Conservation (phyloP, 1,140 invertebrate species). For the Drosophila erecta region DNA sequence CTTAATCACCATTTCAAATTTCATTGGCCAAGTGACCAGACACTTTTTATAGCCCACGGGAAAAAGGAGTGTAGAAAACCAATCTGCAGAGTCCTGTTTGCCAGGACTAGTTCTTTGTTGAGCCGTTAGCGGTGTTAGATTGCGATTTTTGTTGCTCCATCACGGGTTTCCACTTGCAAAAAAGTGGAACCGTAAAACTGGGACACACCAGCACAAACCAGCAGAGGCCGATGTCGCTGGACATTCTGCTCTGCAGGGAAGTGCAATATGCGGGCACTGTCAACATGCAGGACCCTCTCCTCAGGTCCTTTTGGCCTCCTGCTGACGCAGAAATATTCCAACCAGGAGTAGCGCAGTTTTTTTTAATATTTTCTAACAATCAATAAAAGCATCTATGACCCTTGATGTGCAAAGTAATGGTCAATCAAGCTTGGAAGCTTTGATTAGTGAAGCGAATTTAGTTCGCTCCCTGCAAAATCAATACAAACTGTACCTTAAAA, state of each 20-base stretch:
- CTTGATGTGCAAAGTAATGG: conserved; percentile 4
- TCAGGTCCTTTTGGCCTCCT: not conserved
- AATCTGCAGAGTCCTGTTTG: conserved; percentile 15
- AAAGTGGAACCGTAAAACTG: conserved; percentile 24
- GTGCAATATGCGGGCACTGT: too few relatives aligned
- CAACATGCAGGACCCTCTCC: not conserved
- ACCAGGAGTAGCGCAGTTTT: not conserved
- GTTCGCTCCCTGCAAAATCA: not conserved
- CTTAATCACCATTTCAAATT: conserved; percentile 37
- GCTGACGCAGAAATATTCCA: conserved; percentile 2
- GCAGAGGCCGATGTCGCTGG: conserved; percentile 19
- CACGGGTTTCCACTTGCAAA: conserved; percentile 13
- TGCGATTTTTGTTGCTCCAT: conserved; percentile 19
- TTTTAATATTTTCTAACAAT: conserved; percentile 35
- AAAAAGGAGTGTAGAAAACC: conserved; percentile 21
- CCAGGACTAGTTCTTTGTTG: conserved; percentile 14
- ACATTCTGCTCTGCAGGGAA: not conserved
- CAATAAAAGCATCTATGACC: conserved; percentile 18
- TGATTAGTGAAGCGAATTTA: not conserved
- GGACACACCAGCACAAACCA: conserved; percentile 21
- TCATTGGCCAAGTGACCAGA: conserved; percentile 5
- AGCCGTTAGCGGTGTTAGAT: conserved; percentile 15
- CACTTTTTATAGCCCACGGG: conserved; percentile 14
- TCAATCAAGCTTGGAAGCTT: not conserved
- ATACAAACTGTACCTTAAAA: not conserved